A percentile compares a stretch with the other conserved stretches of the same genome.
phyloP scores from a whole-genome alignment of 2,888 invertebrate species.

The Drosophila paracracens region DNA sequence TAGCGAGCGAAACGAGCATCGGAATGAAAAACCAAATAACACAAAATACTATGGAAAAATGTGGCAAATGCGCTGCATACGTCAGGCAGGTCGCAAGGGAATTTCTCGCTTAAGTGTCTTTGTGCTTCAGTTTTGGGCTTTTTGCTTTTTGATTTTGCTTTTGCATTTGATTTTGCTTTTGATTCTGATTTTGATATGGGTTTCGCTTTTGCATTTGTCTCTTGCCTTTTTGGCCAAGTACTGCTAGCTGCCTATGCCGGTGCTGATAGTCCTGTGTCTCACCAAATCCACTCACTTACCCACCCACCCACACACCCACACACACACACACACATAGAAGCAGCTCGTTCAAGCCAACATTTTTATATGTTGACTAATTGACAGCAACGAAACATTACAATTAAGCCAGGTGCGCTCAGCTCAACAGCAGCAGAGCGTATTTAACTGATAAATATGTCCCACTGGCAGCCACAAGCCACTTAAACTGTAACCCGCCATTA shows the following conservation, averaged over 20 bases:
- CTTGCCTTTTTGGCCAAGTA: conserved; percentile 19
- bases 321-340: not conserved
- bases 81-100: conserved; percentile 57
- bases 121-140: not conserved
- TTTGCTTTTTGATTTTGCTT: conserved; percentile 1
- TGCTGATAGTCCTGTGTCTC: not conserved
- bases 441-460: conserved; percentile 38
- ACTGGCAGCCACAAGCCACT: not conserved
- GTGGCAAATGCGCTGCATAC: conserved; percentile 52
- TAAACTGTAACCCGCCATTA: conserved; percentile 22
- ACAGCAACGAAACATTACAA: conserved; percentile 53
- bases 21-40: conserved; percentile 12
- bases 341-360: conserved; percentile 32
- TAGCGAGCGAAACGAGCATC: conserved; percentile 9
- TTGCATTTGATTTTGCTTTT: not conserved
- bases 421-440: not conserved
- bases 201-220: conserved; percentile 5
- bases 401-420: conserved; percentile 47
- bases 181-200: conserved; percentile 1
- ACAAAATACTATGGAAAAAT: conserved; percentile 23
- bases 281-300: not conserved
- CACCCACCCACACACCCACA: conserved; percentile 7
- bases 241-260: conserved; percentile 16
- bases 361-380: conserved; percentile 44
- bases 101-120: conserved; percentile 16